Evolutionary conservation across 37 sponge, comb jelly and placozoan genomes (phyloP), one percentile per base, ranked within the genome.

Genomic region (Ephydatia muelleri): DNA sequence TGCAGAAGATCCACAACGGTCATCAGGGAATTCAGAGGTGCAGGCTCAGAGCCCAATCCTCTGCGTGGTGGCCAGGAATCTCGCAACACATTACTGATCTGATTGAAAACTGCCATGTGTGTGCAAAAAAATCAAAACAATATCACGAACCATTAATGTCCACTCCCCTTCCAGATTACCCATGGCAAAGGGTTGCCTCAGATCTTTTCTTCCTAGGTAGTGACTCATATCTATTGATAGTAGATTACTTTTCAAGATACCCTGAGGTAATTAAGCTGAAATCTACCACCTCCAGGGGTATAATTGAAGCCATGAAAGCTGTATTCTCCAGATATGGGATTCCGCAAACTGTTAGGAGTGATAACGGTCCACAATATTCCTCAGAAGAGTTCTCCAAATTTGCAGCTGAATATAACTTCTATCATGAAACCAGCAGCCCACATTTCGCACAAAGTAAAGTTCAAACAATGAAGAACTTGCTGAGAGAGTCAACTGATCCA

Each of bases 51-150:
- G 48, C 67, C 25, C 19, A 29, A 19, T 66, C 28, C 64, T 72
- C 81, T 73, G 81, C 80, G 13, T 86, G 87, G 87, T 80, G 81
- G 87, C 87, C 87, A 40, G 75, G 81, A 30, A 64, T 80, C 16
- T 67, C n/a, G 11, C 14, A 79, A 12, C 74, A 86, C 29, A 27
- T 86, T 4, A 36, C 37, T 19, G 75, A 86, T 34, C 22, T 75
- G 21, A 75, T 86, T 22, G 75, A 74, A 32, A 71, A 80, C 13
- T 86, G 80, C 37, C 32, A 22, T 38, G 81, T 34, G 36, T 86
- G 87, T 66, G 74, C 75, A 16, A 68, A 68, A 68, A 28, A n/a
- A 68, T 43, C 43, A 43, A 43, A 43, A 43, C 43, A 43, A 43
- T 43, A 43, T 43, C 43, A 43, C 6, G 43, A 43, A 43, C 43